Percentiles rank a stretch among this genome's conserved stretches.
These are phyloP conservation scores for Pelochelys cantorii DNA, from an alignment of 2,797 vertebrate species.

Conservation along the genomic window DNA sequence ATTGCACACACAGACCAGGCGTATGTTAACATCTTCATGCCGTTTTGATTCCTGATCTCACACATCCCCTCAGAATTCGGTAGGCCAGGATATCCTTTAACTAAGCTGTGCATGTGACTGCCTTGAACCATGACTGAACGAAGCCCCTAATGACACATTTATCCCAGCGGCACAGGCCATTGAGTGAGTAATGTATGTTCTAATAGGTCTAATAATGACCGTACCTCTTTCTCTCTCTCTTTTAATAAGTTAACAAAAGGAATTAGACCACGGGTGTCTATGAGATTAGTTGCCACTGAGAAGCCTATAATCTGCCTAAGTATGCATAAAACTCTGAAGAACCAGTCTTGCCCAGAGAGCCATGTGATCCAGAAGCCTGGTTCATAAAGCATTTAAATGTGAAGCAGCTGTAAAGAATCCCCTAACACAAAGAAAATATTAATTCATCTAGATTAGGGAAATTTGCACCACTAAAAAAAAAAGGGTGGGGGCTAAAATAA, in stretches of 20 bases:
- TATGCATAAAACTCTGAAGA: slow-evolving; percentile 55
- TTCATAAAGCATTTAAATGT: slow-evolving; percentile 51
- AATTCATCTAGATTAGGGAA: not conserved
- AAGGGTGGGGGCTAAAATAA: not conserved
- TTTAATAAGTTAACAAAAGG: slow-evolving; percentile 69
- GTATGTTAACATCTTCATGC: not conserved
- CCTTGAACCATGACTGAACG: slow-evolving; percentile 57
- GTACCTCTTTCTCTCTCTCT: slow-evolving; percentile 25
- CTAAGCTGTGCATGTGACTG: slow-evolving; percentile 19
- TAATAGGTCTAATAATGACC: slow-evolving; percentile 56
- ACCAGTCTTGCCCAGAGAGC: slow-evolving; percentile 53
- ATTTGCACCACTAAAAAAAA: not conserved
- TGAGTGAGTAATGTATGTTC: slow-evolving; percentile 45
- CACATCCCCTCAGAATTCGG: not conserved
- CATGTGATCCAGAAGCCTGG: slow-evolving; percentile 65
- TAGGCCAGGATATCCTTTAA: not conserved
- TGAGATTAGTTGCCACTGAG: slow-evolving; percentile 57
- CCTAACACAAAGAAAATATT: not conserved
- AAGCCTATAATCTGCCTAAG: slow-evolving; percentile 72
- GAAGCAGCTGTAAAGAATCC: not conserved
- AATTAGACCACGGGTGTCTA: slow-evolving; percentile 54
- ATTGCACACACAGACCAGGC: not conserved
- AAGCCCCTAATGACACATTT: slow-evolving; percentile 41
- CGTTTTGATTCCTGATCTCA: not conserved
- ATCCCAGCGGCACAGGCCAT: slow-evolving; percentile 6